Evolutionary conservation across 2,888 invertebrate species (phyloP), one percentile per base, ranked within the genome.

Genomic region (Torymus auratus): DNA sequence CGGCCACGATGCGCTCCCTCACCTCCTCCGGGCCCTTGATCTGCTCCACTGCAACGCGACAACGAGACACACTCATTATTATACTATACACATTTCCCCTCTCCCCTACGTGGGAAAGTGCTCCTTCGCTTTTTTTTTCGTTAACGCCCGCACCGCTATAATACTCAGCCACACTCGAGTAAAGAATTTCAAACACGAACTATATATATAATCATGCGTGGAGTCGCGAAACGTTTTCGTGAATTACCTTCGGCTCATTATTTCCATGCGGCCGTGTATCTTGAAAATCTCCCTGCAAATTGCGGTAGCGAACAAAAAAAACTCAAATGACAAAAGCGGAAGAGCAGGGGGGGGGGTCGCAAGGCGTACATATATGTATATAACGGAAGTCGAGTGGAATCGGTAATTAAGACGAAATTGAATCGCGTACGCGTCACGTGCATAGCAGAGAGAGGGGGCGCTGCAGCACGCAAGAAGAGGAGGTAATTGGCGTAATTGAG

Each of bases 21-120:
- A 94, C 92, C 87, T 95, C 95, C 77, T 93, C 92, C 85, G 93
- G 92, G 72, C 94, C 94, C 91, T 95, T 95, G 72, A 95, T 93
- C 92, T 95, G 95, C 90, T 96, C 95, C 93, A 96, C 95, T 95
- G 90, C 55, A 91, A 87, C 13, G 41, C 41, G 41, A 41, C 13
- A 65, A 64, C 20, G 41, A 14, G 15, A 7, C 41, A 28, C 28
- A 41, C 41, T 41, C 7, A 41, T 41, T 41, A 41, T 10, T 41
- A 41, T 28, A n/a, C n/a, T 41, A 41, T 41, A 41, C 7, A 41
- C 41, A 7, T 41, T 41, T 41, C 41, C 41, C 41, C 41, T 41
- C 41, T 5, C 41, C 41, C 7, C 41, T 41, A 41, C 7, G 7
- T 7, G 41, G 41, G 41, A 10, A 41, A 7, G 7, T 7, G 7